A percentile compares a stretch with the other conserved stretches of the same genome.
Conservation (phyloP, 2,797 vertebrate genomes). For the Distichodus sexfasciatus region DNA sequence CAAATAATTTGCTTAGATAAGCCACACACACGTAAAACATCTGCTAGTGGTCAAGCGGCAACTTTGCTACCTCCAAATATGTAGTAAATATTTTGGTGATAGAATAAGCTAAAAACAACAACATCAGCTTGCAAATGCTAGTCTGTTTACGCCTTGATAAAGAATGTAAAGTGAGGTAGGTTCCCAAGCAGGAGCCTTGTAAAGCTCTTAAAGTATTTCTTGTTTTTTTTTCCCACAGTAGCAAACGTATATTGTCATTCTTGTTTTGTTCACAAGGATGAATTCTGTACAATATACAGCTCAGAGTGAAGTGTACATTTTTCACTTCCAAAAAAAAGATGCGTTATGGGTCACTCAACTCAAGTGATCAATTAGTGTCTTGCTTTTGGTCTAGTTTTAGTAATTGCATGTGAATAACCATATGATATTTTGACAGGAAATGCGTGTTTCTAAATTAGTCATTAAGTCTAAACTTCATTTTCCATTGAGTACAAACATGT, state of each 20-base stretch:
- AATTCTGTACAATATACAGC: too few species aligned
- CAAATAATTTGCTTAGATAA: constrained; percentile 68
- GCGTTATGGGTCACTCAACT: too few species aligned
- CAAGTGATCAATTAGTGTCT: too few species aligned
- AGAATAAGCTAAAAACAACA: constrained; percentile 74
- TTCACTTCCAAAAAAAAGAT: too few species aligned
- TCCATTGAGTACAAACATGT: constrained; percentile 62
- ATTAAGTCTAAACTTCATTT: constrained; percentile 65
- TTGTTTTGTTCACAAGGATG: neutral
- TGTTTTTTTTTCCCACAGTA: neutral
- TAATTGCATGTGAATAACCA: constrained; percentile 76
- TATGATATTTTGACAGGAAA: constrained; percentile 59
- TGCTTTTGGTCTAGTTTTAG: too few species aligned
- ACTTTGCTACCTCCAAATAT: constrained; percentile 70
- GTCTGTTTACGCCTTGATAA: constrained; percentile 63
- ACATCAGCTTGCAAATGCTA: constrained; percentile 73
- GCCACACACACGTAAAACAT: constrained; percentile 59
- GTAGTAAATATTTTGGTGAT: constrained; percentile 73
- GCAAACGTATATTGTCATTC: neutral
- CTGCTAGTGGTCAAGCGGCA: constrained; percentile 71
- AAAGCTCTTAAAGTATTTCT: neutral
- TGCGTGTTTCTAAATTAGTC: constrained; percentile 55
- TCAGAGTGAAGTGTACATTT: too few species aligned
- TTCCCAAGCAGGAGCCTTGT: constrained; percentile 2
- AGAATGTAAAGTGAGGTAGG: constrained; percentile 29